Conservation (phyloP, 2,888 invertebrate species). For the Netelia inedita region DNA sequence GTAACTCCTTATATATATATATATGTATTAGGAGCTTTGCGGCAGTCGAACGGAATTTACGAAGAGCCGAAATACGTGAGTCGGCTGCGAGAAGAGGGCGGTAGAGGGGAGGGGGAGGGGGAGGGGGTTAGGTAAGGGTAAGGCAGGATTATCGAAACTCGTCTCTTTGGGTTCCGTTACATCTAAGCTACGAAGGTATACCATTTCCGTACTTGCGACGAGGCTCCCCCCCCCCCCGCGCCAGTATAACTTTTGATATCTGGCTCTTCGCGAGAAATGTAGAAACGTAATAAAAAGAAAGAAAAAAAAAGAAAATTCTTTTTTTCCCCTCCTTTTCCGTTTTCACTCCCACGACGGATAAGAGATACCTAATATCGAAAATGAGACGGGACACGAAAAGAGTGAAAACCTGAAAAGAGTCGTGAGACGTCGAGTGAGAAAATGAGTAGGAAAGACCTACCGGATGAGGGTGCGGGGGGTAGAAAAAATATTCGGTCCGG, state of each 20-base stretch:
- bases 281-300: background rate
- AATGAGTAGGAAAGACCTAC: constrained; percentile 17
- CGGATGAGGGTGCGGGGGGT: no score
- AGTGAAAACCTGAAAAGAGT: background rate
- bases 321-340: no score
- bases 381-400: background rate
- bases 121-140: background rate
- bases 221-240: constrained; percentile 8
- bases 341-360: background rate
- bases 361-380: background rate
- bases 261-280: constrained; percentile 25
- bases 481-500: background rate
- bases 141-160: constrained; percentile 54
- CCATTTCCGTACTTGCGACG: constrained; percentile 41
- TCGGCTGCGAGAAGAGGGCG: background rate
- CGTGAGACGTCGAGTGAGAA: background rate
- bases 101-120: background rate
- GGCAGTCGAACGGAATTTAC: constrained; percentile 49
- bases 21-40: constrained; percentile 20
- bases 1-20: background rate
- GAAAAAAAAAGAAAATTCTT: no score
- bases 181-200: constrained; percentile 36
- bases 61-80: constrained; percentile 34
- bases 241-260: constrained; percentile 16
- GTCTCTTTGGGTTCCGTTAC: constrained; percentile 15